Evolutionary conservation across 2,113 vertebrate genomes (phyloP).

Genomic region (Psittacus erithacus): DNA sequence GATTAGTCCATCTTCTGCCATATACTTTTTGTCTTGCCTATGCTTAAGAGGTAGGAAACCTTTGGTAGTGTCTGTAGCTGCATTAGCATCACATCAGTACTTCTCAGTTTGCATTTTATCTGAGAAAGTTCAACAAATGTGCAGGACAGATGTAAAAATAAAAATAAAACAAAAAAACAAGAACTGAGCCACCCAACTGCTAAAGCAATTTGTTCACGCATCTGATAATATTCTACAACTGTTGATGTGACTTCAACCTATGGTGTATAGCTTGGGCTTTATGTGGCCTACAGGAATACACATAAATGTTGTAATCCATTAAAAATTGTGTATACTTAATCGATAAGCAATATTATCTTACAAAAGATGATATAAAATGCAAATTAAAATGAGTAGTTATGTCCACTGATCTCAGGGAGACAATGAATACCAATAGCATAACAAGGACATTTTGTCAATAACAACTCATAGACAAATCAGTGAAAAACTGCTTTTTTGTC

Average conservation of each 20-base stretch:
- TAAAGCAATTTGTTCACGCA: not conserved
- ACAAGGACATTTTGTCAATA: not conserved
- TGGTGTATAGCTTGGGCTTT: not conserved
- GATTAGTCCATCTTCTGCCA: not conserved
- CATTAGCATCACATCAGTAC: rapidly evolving
- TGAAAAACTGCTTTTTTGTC: not conserved
- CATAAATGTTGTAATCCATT: not conserved
- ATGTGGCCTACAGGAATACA: not conserved
- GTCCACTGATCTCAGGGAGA: not conserved
- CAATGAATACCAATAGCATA: not conserved
- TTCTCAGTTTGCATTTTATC: not conserved
- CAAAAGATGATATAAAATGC: not conserved
- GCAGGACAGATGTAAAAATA: not conserved
- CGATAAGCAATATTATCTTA: not conserved
- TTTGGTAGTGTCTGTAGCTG: not conserved
- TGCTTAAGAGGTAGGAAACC: not conserved
- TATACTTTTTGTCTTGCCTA: not conserved
- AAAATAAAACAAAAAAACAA: not conserved
- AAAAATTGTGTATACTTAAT: not conserved
- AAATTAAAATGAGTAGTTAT: not conserved
- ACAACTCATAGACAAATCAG: not conserved
- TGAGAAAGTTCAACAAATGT: not conserved
- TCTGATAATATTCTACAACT: not conserved
- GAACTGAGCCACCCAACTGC: not conserved
- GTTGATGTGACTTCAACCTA: not conserved